Percentiles rank a stretch among this genome's conserved stretches.
Conservation (phyloP, 2,888 invertebrate species). For the Cheilosia urbana region DNA sequence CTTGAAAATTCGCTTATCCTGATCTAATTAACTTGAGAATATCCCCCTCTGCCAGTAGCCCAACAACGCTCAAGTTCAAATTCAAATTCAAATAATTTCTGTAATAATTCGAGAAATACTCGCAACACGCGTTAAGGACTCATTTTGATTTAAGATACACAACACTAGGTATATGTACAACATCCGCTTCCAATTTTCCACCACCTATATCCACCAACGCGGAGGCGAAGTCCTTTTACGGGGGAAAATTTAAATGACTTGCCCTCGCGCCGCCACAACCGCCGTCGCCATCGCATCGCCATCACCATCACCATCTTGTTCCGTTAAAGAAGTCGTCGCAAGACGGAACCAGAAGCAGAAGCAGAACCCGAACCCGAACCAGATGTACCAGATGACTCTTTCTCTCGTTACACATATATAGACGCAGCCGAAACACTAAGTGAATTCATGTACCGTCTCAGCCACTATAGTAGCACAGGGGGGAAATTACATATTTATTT, state of each 20-base stretch:
- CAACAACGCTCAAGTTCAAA: not conserved
- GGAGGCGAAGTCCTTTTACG: constrained; percentile 47
- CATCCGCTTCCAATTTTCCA: constrained; percentile 68
- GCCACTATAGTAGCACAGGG: constrained; percentile 17
- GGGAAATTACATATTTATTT: constrained; percentile 75
- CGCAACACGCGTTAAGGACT: constrained; percentile 66
- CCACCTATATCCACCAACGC: constrained; percentile 23
- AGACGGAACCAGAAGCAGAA: constrained; percentile 21
- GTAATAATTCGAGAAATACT: constrained; percentile 70
- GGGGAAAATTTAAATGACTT: constrained; percentile 68
- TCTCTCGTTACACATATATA: not conserved
- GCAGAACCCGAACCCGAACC: constrained; percentile 55
- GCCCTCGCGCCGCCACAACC: constrained; percentile 17
- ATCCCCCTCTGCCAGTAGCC: not conserved
- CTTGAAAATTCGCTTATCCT: constrained; percentile 57
- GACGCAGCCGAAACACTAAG: constrained; percentile 34
- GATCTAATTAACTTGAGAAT: constrained; percentile 70
- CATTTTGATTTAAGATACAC: constrained; percentile 68
- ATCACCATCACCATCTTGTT: constrained; percentile 5
- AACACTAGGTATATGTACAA: constrained; percentile 33
- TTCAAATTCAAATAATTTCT: constrained; percentile 69
- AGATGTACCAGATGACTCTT: constrained; percentile 69
- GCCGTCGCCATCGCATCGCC: not conserved
- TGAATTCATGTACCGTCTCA: constrained; percentile 55
- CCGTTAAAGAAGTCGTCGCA: constrained; percentile 35